Conservation (phyloP, 2,797 vertebrate species). For the Alectoris magna region DNA sequence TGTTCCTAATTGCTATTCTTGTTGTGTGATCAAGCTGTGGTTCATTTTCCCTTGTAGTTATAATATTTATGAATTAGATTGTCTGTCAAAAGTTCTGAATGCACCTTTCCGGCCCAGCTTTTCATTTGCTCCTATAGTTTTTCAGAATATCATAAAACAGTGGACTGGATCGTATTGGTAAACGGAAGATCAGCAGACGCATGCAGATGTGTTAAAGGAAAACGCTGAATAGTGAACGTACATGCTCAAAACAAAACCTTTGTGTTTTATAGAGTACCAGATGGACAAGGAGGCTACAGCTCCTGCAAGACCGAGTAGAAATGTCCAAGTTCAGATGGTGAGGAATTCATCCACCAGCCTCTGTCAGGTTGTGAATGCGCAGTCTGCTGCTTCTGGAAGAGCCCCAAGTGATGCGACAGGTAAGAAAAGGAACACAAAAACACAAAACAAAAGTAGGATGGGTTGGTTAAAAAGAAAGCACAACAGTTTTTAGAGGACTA, state of each 20-base stretch:
- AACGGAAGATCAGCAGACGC: background rate
- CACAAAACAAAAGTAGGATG: background rate
- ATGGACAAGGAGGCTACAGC: background rate
- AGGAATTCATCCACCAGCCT: background rate
- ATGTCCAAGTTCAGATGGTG: background rate
- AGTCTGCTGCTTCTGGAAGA: background rate
- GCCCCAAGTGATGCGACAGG: background rate
- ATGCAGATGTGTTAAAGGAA: background rate
- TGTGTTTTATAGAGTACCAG: background rate
- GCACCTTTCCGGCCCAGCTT: background rate
- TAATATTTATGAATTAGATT: slow-evolving; percentile 69
- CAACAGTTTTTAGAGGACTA: background rate
- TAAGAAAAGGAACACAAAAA: background rate
- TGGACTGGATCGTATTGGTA: background rate
- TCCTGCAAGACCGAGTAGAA: background rate
- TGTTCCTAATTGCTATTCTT: slow-evolving; percentile 73
- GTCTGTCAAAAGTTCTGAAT: slow-evolving; percentile 39
- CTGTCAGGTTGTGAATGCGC: fast-evolving
- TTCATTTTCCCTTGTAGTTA: slow-evolving; percentile 75
- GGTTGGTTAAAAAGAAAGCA: background rate
- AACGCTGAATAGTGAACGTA: fast-evolving
- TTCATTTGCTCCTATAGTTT: background rate
- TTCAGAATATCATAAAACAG: background rate
- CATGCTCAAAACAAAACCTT: background rate
- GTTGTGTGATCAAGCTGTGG: slow-evolving; percentile 73